phyloP scores from a whole-genome alignment of 2,113 vertebrate genomes.

The Colinus virginianus region DNA sequence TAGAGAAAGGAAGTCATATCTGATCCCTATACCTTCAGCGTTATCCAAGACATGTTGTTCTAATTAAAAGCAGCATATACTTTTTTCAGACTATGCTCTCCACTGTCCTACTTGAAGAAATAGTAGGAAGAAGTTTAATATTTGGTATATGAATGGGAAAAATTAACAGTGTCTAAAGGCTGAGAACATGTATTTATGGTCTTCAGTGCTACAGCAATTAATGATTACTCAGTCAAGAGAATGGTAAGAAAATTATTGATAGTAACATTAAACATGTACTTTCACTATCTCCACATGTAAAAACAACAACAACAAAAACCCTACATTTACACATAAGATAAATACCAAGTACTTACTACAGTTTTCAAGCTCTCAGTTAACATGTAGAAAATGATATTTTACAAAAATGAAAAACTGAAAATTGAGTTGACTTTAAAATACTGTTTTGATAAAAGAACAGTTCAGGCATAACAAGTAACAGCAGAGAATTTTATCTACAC shows the following conservation, averaged over 20 bases:
- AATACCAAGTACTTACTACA: neutral
- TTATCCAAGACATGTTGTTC: constrained; percentile 44
- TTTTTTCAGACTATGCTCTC: neutral
- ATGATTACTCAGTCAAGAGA: neutral
- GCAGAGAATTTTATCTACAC: neutral
- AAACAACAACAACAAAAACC: neutral
- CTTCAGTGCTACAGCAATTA: neutral
- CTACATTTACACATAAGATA: neutral
- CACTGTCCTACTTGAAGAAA: constrained; percentile 1
- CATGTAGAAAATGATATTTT: neutral
- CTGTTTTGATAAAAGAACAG: neutral
- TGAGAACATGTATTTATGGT: neutral
- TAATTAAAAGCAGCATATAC: constrained; percentile 29
- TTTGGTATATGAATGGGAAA: neutral
- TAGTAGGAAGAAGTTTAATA: constrained; percentile 17
- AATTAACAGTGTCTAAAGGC: neutral
- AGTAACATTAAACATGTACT: neutral
- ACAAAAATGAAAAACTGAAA: neutral
- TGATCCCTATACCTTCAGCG: constrained; percentile 26
- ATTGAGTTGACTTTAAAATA: neutral
- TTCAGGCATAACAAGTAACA: neutral
- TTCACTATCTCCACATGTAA: neutral
- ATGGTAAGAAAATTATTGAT: neutral
- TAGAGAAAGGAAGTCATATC: neutral
- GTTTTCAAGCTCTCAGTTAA: neutral